These are phyloP conservation scores for Sarcophaga carnaria DNA, from an alignment of 2,888 invertebrate species.

Conservation along the genomic window DNA sequence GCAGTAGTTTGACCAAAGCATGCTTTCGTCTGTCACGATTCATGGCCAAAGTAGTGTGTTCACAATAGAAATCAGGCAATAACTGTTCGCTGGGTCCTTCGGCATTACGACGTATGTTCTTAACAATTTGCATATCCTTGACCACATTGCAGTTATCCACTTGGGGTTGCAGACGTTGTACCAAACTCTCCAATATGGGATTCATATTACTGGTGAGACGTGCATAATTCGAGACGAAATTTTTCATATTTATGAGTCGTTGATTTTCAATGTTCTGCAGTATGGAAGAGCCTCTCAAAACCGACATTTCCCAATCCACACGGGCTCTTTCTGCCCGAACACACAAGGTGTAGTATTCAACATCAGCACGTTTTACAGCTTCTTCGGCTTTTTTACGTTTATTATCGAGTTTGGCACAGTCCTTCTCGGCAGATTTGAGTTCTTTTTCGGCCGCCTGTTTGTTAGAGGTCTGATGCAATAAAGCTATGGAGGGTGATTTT, in stretches of 20 bases:
- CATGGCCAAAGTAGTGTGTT: conserved; percentile 96
- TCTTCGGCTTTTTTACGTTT: conserved; percentile 95
- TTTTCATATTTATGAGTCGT: conserved; percentile 91
- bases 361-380: conserved; percentile 94
- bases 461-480: conserved; percentile 79
- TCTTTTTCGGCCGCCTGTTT: conserved; percentile 81
- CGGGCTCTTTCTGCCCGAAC: conserved; percentile 94
- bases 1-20: conserved; percentile 91
- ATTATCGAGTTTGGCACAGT: conserved; percentile 90
- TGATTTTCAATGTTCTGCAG: conserved; percentile 95
- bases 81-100: conserved; percentile 90
- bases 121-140: conserved; percentile 81
- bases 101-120: conserved; percentile 80
- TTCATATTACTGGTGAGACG: conserved; percentile 87
- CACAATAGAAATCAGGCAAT: conserved; percentile 96
- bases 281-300: conserved; percentile 92
- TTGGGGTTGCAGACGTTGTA: conserved; percentile 77
- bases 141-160: conserved; percentile 80
- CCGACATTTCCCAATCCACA: conserved; percentile 95
- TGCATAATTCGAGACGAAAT: conserved; percentile 86
- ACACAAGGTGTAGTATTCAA: conserved; percentile 95
- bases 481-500: conserved; percentile 81
- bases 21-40: conserved; percentile 94
- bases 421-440: conserved; percentile 84
- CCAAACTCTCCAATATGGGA: conserved; percentile 88